Conservation (phyloP, 2,113 vertebrate genomes). For the Odontesthes bonariensis region DNA sequence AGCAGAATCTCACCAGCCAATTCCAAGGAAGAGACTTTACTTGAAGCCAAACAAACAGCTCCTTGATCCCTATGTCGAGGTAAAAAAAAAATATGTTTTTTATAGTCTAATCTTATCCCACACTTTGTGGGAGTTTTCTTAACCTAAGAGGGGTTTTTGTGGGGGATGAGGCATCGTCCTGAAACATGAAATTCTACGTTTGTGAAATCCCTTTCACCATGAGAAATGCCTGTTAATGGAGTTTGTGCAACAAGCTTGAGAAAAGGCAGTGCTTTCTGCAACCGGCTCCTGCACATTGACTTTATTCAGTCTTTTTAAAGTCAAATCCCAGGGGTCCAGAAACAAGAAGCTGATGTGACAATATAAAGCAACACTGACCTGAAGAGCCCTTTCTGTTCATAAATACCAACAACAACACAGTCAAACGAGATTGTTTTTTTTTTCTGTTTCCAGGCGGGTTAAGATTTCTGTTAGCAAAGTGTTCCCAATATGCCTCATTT, state of each 20-base stretch:
- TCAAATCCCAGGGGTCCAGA: constrained; percentile 22
- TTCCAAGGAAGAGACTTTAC: no score
- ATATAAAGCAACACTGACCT: neutral
- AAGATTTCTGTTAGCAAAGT: neutral
- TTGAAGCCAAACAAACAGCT: no score
- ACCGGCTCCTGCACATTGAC: constrained; percentile 3
- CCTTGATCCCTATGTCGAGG: no score
- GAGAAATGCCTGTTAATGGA: neutral
- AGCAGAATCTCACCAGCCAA: no score
- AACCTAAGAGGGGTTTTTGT: no score
- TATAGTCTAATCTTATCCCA: no score
- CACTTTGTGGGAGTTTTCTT: no score
- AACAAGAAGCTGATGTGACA: neutral
- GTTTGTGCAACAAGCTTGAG: neutral
- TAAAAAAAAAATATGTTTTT: no score
- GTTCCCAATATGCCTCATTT: neutral
- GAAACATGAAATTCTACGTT: no score
- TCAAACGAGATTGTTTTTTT: neutral
- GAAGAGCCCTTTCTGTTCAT: neutral
- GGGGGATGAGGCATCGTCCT: no score
- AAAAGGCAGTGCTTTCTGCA: neutral
- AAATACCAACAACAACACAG: neutral
- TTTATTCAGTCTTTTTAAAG: constrained; percentile 51
- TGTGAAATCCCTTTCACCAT: neutral
- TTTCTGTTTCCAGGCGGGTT: neutral